phyloP scores from a whole-genome alignment of 92 coral and sea anemone genomes.

The Parazoanthus darwini region DNA sequence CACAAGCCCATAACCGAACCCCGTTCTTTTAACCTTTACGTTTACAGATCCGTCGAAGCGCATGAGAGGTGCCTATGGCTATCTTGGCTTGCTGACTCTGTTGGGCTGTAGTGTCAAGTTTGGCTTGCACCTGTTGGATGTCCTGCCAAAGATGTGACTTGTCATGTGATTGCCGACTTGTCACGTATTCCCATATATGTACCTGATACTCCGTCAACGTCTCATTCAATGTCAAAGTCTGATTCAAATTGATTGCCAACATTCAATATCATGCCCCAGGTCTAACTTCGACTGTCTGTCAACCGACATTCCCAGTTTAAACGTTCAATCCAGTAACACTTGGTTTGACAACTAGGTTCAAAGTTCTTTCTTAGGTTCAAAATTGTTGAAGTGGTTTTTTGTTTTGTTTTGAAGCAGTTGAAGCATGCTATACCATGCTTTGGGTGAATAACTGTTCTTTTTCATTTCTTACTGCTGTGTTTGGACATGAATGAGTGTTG shows the following conservation, averaged over 20 bases:
- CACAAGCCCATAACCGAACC: no score
- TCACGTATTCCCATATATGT: background rate
- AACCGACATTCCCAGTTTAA: no score
- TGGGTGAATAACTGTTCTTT: no score
- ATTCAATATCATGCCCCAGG: background rate
- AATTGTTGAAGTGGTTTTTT: no score
- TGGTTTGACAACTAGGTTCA: no score
- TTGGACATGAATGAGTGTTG: no score
- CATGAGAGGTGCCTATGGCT: constrained; percentile 78
- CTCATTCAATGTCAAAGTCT: background rate
- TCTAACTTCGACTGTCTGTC: background rate
- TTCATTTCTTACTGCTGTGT: no score
- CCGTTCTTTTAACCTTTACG: background rate
- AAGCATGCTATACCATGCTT: no score
- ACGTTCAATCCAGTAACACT: no score
- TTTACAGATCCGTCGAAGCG: constrained; percentile 82
- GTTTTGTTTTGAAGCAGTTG: no score
- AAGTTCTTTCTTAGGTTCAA: no score
- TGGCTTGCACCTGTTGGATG: constrained; percentile 62
- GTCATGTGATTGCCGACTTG: background rate
- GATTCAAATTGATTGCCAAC: background rate
- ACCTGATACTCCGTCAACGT: background rate
- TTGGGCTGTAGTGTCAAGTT: constrained; percentile 73
- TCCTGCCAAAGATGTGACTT: constrained; percentile 15
- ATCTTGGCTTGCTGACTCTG: constrained; percentile 63